A percentile compares a stretch with the other conserved stretches of the same genome.
Conservation (phyloP, 2,888 invertebrate genomes). For the Brachycybe producta region DNA sequence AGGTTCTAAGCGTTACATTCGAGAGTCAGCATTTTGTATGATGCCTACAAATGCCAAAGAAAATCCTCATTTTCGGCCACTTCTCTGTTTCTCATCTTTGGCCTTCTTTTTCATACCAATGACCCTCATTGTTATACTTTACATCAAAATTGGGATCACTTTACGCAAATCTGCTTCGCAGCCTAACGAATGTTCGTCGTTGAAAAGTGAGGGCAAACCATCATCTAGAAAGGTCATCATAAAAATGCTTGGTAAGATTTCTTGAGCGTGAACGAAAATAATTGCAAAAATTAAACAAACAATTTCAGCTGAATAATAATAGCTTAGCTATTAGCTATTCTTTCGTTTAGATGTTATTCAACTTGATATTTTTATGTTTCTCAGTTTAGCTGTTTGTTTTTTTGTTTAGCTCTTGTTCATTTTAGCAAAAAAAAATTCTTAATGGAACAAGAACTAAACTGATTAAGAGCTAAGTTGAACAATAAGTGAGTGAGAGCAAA, state of each 20-base stretch:
- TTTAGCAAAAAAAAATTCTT: no score
- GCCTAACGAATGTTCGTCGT: slow-evolving; percentile 5
- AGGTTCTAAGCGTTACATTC: slow-evolving; percentile 20
- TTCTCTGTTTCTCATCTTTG: slow-evolving; percentile 66
- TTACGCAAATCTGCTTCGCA: slow-evolving; percentile 18
- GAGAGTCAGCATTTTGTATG: slow-evolving; percentile 67
- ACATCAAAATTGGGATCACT: slow-evolving; percentile 52
- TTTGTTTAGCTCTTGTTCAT: no score
- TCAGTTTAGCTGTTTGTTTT: no score
- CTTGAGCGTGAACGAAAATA: no score
- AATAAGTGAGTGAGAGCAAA: no score
- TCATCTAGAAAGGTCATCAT: slow-evolving; percentile 27
- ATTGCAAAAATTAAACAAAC: no score
- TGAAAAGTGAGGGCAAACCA: slow-evolving; percentile 11
- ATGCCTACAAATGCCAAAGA: slow-evolving; percentile 41
- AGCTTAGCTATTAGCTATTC: no score
- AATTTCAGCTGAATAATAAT: no score
- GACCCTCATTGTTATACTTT: slow-evolving; percentile 59
- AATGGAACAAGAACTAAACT: no score
- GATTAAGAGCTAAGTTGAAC: no score
- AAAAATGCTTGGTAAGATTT: slow-evolving; percentile 33
- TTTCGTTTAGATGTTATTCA: no score
- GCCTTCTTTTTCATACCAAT: slow-evolving; percentile 67
- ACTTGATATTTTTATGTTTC: no score
- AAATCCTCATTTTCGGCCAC: slow-evolving; percentile 46